phyloP scores from a whole-genome alignment of 2,888 invertebrate species.

The Eupeodes luniger region DNA sequence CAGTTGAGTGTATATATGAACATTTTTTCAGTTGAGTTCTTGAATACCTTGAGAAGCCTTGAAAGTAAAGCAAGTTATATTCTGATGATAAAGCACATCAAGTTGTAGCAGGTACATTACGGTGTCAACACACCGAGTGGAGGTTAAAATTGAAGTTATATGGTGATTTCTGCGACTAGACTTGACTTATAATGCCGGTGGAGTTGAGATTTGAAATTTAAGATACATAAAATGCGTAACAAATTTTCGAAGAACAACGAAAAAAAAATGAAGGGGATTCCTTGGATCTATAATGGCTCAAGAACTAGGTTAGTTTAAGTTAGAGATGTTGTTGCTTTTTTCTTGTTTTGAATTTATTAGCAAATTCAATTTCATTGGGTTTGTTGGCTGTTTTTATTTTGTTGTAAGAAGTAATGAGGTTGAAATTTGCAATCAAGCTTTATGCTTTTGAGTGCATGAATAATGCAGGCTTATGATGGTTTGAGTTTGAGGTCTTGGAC shows the following conservation, averaged over 20 bases:
- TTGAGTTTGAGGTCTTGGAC: conserved; percentile 58
- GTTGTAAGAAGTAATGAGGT: conserved; percentile 43
- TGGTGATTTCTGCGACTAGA: not conserved
- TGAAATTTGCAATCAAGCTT: conserved; percentile 57
- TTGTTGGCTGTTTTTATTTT: not conserved
- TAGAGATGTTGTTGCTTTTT: not conserved
- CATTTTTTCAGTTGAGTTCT: conserved; percentile 57
- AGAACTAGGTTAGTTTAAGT: conserved; percentile 49
- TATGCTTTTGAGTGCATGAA: conserved; percentile 1
- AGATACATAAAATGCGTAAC: conserved; percentile 34
- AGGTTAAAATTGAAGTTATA: conserved; percentile 48
- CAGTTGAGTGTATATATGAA: conserved; percentile 20
- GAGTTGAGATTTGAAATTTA: conserved; percentile 21
- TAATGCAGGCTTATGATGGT: conserved; percentile 12
- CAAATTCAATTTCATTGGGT: conserved; percentile 36
- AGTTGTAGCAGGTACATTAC: not conserved
- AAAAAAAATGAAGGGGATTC: conserved; percentile 31
- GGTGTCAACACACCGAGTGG: conserved; percentile 67
- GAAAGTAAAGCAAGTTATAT: conserved; percentile 48
- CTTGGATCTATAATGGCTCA: conserved; percentile 1
- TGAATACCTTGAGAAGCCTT: conserved; percentile 73
- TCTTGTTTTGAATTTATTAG: conserved; percentile 33
- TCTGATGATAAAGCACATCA: conserved; percentile 5
- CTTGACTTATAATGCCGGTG: conserved; percentile 18
- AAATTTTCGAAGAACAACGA: conserved; percentile 14